Base-by-base conservation (phyloP, 2,797 vertebrate genomes). In the Natrix natrix region DNA sequence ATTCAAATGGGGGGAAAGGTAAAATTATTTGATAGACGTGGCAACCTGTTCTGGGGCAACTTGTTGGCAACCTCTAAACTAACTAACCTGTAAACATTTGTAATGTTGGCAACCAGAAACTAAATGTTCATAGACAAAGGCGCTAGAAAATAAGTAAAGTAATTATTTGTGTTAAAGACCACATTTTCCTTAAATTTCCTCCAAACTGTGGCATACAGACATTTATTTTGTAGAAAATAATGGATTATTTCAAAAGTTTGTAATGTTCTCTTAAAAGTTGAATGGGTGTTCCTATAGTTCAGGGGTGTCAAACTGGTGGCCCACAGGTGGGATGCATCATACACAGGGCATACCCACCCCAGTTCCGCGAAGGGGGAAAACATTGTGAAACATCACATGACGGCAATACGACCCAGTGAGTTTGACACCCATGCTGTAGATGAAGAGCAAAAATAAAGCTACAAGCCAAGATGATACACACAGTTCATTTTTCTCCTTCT, bases 131-230 rank as follows among this genome's bases (percentile, higher is more conserved):
- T 95, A 93, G 96, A 97, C 95, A 88, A 90, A 93, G 94, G 87
- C 8, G 2, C 48, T 1, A 92, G 92, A 93, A 89, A 90, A 95
- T 48, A 87, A 96, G 59, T 89, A 94, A 97, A 96, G 92, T 91
- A 93, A 95, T 95, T 94, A 94, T 96, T 94, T 96, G 93, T 88
- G 93, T 94, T 94, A 95, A 96, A 96, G 95, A 60, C 69, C 92
- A 91, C 69, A 90, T 96, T 96, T 97, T 95, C 90, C 94, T 94
- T 95, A 95, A 89, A 87, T 86, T 93, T 93, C 88, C 88, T 91
- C 28, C 22, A 61, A 94, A 96, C 95, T 95, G 92, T 61, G 92
- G 52, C 1, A 69, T 59, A 69, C 92, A 94, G 88, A 96, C 14
- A 32, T 32, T 14, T 61, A 24, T 61, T 69, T n/a, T 17, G 87